Evolutionary conservation across 2,797 vertebrate genomes (phyloP).

Genomic region (Cetoscarus ocellatus): DNA sequence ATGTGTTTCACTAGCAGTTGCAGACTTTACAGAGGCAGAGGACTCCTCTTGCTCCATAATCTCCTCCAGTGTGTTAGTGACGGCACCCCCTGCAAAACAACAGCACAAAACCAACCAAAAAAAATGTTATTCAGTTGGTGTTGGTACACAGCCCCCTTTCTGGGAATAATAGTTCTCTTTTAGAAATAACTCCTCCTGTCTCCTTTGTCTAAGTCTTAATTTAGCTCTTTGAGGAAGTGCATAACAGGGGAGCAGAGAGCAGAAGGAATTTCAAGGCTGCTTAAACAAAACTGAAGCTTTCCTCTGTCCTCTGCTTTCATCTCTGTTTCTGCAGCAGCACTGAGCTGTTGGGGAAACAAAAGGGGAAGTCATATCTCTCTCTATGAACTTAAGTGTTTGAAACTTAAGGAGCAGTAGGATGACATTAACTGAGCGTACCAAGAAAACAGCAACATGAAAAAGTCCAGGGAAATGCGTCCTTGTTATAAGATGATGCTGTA

Average conservation of each 20-base stretch:
- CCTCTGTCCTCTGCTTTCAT: conserved; percentile 62
- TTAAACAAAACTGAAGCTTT: conserved; percentile 57
- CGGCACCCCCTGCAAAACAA: conserved; percentile 69
- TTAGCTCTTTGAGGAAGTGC: conserved; percentile 61
- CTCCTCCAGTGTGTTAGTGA: conserved; percentile 86
- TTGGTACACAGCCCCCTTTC: too few relatives aligned
- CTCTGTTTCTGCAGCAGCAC: conserved; percentile 33
- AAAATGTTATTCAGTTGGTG: conserved; percentile 7
- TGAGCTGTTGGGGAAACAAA: conserved; percentile 31
- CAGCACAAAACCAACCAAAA: neutral
- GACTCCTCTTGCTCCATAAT: conserved; percentile 92
- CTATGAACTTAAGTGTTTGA: conserved; percentile 43
- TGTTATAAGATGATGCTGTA: too few relatives aligned
- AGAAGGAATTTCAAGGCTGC: conserved; percentile 68
- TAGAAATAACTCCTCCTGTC: conserved; percentile 6
- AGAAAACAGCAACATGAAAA: too few relatives aligned
- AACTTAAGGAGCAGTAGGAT: conserved; percentile 27
- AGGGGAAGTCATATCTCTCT: conserved; percentile 38
- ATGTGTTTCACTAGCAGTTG: conserved; percentile 57
- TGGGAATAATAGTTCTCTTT: too few relatives aligned
- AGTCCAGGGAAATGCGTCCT: too few relatives aligned
- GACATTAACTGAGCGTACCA: too few relatives aligned
- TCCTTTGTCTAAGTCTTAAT: conserved; percentile 39
- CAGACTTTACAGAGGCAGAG: conserved; percentile 57
- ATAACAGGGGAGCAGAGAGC: conserved; percentile 59